Evolutionary conservation across 2,888 invertebrate species (phyloP), one percentile per base, ranked within the genome.

Genomic region (Diachrysia chrysitis): DNA sequence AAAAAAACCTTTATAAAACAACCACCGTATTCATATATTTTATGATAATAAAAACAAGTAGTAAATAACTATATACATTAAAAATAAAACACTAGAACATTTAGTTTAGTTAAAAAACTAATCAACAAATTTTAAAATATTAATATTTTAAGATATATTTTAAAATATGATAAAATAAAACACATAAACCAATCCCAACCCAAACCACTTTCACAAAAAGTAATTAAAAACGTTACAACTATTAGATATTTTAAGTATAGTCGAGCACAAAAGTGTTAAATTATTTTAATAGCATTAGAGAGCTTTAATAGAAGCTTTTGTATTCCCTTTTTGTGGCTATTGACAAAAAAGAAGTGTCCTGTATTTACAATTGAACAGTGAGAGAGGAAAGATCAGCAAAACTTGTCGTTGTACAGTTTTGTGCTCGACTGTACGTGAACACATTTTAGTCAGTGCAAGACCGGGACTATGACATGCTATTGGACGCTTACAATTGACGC

Each of bases 131-230:
- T 35, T 42, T 0, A 4, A 25, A 58, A 51, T 62, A 64, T 53
- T n/a, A 51, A 25, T 14, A 54, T 57, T 59, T n/a, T n/a, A 23
- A 66, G 14, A 51, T 25, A 59, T 32, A 48, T 25, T 59, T 46
- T 25, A 55, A 73, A 69, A 53, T 23, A 76, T 77, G 71, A 76
- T 81, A 75, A 64, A 69, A 73, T 78, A 74, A 74, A 81, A 82
- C 87, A 91, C 87, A 87, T 87, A 90, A 90, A 92, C 94, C 93
- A 93, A 88, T 91, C 83, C 94, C 93, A 93, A 90, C 93, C 92
- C 88, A 89, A 93, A 94, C 93, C 94, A 90, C 86, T 83, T 82
- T 87, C 88, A 93, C 90, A 90, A 87, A 90, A 88, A 82, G 78
- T 78, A 85, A 82, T 66, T 70, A 72, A 81, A 81, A 82, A 87